Base-by-base conservation (phyloP, 1,140 invertebrate species). In the Atta cephalotes region DNA sequence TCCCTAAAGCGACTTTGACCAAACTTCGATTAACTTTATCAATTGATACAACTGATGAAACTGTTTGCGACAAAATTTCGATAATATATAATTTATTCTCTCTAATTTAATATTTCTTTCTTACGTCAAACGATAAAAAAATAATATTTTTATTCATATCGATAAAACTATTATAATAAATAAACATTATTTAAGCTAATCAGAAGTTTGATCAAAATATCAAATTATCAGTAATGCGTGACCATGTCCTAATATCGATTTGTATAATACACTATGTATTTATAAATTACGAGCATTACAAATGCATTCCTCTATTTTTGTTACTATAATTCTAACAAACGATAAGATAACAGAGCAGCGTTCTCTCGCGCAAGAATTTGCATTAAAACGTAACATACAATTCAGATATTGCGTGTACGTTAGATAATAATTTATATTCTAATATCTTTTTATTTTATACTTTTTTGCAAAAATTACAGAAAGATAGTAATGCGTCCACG, bases 21-120 rank as follows among this genome's bases (percentile, higher is more conserved):
- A 68, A 66, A 68, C 66, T 68, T 25, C n/a, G 12, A 68, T 49
- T 49, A 68, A 68, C 66, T 68, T 68, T n/a, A 68, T 45, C 35
- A 18, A 49, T 68, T 45, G 3, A 14, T 49, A 45, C 39, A 68
- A 25, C n/a, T 10, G 39, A 68, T 25, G n/a, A 49, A 68, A 21
- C 14, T 68, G 12, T 18, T 49, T 25, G 5, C 3, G n/a, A 35
- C 39, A 68, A 49, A 68, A 68, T 68, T 45, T 68, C n/a, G 10
- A 68, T 6, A 45, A 12, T 25, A 14, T 7, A 49, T 66, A 39
- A 66, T 66, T 66, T 5, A 65, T n/a, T 4, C 4, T 21, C 18
- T 49, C n/a, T 39, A 49, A 45, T 21, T 49, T 45, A 25, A 49
- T 49, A 7, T 49, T 25, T 25, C 16, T 14, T 16, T 28, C 62